Percentiles rank a stretch among this genome's conserved stretches.
phyloP scores from a whole-genome alignment of 2,888 invertebrate genomes.

The Morpho achilles region DNA sequence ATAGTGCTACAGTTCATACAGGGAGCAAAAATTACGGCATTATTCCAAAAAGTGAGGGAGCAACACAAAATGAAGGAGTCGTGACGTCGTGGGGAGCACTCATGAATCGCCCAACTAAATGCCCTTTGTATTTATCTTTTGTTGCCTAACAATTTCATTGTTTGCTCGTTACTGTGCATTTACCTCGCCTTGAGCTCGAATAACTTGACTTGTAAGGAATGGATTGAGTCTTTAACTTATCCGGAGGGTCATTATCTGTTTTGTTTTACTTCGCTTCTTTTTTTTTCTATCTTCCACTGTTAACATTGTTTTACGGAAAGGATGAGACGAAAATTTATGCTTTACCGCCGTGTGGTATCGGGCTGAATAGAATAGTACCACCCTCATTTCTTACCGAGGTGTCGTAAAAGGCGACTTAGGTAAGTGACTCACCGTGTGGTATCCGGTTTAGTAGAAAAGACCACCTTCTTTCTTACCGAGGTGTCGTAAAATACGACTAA shows the following conservation, averaged over 20 bases:
- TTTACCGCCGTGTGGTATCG: too few relatives aligned
- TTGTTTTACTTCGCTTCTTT: conserved; percentile 29
- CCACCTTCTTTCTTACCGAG: too few relatives aligned
- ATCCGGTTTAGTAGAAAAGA: too few relatives aligned
- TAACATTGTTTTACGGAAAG: not conserved
- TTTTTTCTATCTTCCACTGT: not conserved
- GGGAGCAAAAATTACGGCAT: too few relatives aligned
- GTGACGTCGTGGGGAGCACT: conserved; percentile 26
- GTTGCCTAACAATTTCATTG: conserved; percentile 54
- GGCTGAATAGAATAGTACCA: too few relatives aligned
- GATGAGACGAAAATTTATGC: not conserved
- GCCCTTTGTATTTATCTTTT: conserved; percentile 50
- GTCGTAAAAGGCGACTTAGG: too few relatives aligned
- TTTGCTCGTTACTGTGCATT: conserved; percentile 51
- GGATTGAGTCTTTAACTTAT: conserved; percentile 60
- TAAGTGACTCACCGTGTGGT: too few relatives aligned
- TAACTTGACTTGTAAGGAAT: conserved; percentile 47
- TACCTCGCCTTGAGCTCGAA: conserved; percentile 36
- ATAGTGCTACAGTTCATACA: too few relatives aligned
- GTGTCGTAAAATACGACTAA: too few relatives aligned
- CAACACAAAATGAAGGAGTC: conserved; percentile 20
- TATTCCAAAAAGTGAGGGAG: conserved; percentile 21
- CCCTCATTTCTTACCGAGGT: too few relatives aligned
- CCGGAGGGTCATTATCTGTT: conserved; percentile 50
- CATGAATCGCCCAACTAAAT: conserved; percentile 36